Evolutionary conservation across 2,888 invertebrate genomes (phyloP).

Genomic region (Polyommatus iphigenia): DNA sequence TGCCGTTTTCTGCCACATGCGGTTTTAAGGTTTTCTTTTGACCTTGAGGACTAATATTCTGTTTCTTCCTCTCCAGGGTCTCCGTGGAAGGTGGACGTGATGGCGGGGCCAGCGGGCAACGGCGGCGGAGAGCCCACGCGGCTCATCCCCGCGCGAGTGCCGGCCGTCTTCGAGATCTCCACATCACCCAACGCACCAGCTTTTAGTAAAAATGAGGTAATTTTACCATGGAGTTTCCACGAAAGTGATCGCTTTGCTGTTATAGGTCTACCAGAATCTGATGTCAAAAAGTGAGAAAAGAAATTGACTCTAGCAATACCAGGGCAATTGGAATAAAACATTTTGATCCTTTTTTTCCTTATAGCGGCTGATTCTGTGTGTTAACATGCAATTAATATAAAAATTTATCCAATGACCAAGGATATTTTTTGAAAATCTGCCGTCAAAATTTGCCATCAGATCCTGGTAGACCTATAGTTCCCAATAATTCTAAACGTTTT

Average conservation of each 20-base stretch:
- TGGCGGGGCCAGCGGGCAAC: constrained; percentile 85
- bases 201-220: constrained; percentile 73
- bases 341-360: no score
- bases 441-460: no score
- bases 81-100: constrained; percentile 96
- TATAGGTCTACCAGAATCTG: no score
- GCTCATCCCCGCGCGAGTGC: constrained; percentile 93
- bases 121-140: constrained; percentile 93
- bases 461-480: no score
- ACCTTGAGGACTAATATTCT: neutral
- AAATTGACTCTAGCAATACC: no score
- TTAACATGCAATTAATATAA: no score
- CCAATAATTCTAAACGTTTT: neutral
- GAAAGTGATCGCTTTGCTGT: neutral
- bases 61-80: constrained; percentile 82
- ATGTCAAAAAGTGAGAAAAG: no score
- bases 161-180: constrained; percentile 94
- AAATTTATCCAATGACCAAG: no score
- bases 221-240: no score
- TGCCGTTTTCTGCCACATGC: neutral
- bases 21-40: neutral
- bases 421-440: no score
- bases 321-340: no score
- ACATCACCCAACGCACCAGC: constrained; percentile 77
- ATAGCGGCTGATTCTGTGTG: no score